phyloP scores from a whole-genome alignment of 2,113 vertebrate genomes.

The Heterotilapia buettikoferi region DNA sequence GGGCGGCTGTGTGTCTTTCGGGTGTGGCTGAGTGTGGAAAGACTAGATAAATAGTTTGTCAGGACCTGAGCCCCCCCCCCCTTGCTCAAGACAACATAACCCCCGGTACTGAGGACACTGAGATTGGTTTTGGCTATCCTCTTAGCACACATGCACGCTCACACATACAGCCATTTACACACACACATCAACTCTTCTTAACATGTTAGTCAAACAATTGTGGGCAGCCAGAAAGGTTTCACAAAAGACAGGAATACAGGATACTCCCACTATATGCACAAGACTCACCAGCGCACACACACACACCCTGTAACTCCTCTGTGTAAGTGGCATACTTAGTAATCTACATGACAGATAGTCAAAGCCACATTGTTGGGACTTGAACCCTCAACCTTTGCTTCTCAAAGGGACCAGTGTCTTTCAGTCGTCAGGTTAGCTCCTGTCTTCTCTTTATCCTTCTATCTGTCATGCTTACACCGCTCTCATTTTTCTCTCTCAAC shows the following conservation, averaged over 20 bases:
- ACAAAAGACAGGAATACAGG: neutral
- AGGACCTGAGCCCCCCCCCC: slow-evolving; percentile 17
- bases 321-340: slow-evolving; percentile 16
- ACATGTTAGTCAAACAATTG: neutral
- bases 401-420: slow-evolving; percentile 53
- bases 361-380: slow-evolving; percentile 54
- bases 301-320: neutral
- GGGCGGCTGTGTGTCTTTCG: neutral
- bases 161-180: neutral
- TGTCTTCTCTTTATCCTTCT: slow-evolving; percentile 6
- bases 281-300: neutral
- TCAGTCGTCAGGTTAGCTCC: slow-evolving; percentile 26
- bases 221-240: neutral
- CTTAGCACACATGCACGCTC: neutral
- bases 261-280: neutral
- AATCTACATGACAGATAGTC: slow-evolving; percentile 50
- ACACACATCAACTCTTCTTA: neutral
- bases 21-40: slow-evolving; percentile 25
- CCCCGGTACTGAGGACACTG: neutral
- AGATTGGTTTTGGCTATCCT: slow-evolving; percentile 27
- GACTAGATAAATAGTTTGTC: slow-evolving; percentile 44
- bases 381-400: slow-evolving; percentile 44
- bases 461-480: slow-evolving; percentile 17
- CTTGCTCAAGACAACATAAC: neutral
- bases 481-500: neutral